Percentiles rank a stretch among this genome's conserved stretches.
Evolutionary conservation across 2,113 vertebrate genomes (phyloP).

Genomic region (Sinosuthora webbiana): DNA sequence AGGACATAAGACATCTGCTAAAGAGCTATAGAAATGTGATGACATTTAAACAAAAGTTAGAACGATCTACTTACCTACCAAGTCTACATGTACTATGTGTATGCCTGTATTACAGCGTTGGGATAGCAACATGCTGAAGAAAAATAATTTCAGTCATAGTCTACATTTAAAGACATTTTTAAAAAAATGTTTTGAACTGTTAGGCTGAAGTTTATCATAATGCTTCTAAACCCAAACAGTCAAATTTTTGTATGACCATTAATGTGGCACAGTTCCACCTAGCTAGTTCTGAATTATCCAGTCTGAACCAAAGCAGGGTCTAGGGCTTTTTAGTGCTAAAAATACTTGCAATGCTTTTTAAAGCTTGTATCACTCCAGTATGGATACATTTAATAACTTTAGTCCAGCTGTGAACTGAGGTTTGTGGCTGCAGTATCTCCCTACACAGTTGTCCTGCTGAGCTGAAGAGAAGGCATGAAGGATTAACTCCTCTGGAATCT

Average conservation of each 20-base stretch:
- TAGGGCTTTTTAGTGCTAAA: neutral
- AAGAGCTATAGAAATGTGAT: conserved; percentile 48
- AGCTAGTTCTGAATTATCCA: neutral
- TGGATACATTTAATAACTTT: neutral
- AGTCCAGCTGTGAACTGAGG: neutral
- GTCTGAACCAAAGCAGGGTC: neutral
- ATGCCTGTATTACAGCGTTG: neutral
- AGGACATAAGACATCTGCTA: conserved; percentile 21
- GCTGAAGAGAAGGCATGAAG: neutral
- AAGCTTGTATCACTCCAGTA: neutral
- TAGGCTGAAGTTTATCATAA: conserved; percentile 8
- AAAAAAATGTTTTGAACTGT: neutral
- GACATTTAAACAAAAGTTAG: conserved; percentile 41
- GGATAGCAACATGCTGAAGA: conserved; percentile 38
- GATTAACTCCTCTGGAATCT: neutral
- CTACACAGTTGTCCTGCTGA: neutral
- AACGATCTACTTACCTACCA: conserved; percentile 1
- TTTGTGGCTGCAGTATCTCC: neutral
- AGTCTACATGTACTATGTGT: neutral
- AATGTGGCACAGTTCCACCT: neutral
- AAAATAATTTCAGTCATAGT: neutral
- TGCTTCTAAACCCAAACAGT: neutral
- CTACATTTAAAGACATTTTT: neutral
- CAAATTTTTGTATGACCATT: neutral
- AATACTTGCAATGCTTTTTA: neutral